Conservation (phyloP, 2,113 vertebrate species). For the Smithornis capensis region DNA sequence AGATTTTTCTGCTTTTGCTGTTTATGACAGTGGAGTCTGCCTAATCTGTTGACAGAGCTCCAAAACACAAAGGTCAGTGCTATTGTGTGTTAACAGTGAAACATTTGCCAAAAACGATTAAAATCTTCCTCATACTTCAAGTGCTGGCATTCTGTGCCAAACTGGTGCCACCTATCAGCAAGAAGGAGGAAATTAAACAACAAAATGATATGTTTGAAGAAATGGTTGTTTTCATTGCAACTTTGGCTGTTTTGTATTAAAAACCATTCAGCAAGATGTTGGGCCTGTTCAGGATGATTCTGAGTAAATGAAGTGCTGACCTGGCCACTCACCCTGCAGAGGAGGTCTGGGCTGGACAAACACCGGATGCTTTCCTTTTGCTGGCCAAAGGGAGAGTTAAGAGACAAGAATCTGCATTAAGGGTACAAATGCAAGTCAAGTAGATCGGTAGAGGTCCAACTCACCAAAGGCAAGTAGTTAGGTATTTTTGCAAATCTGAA, state of each 20-base stretch:
- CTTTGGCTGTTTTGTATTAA: not conserved
- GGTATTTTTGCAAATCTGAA: not conserved
- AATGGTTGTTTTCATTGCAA: not conserved
- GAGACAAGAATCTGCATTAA: not conserved
- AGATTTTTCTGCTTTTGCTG: not conserved
- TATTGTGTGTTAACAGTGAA: not conserved
- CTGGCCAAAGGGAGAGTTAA: not conserved
- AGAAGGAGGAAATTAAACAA: not conserved
- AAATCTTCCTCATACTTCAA: not conserved
- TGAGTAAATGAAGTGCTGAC: not conserved
- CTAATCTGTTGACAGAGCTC: slow-evolving; percentile 4
- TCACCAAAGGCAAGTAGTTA: not conserved
- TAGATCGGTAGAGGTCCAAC: not conserved
- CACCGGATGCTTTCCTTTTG: not conserved
- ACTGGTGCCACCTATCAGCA: slow-evolving; percentile 38
- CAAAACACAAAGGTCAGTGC: not conserved
- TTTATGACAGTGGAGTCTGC: not conserved
- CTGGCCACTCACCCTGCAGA: not conserved
- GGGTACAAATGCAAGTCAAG: not conserved
- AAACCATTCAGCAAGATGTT: not conserved
- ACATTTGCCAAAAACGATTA: not conserved
- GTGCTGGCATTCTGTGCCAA: not conserved
- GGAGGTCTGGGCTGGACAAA: not conserved
- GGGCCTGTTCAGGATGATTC: not conserved
- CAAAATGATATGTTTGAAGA: not conserved